phyloP scores from a whole-genome alignment of 2,113 vertebrate genomes.

The Pycnonotus jocosus region DNA sequence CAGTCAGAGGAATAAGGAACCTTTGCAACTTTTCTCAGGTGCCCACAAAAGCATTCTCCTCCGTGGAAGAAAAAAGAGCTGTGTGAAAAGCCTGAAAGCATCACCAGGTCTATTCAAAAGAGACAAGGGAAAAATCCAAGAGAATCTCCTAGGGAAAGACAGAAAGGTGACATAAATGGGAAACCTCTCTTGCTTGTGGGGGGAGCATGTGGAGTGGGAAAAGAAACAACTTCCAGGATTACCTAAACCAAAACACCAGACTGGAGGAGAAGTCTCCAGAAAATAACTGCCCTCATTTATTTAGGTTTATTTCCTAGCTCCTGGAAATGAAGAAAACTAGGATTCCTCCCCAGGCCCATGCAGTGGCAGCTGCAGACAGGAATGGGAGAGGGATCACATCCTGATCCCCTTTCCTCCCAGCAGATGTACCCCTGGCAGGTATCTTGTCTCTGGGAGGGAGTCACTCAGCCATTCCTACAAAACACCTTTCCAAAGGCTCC shows the following conservation, averaged over 20 bases:
- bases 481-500: neutral
- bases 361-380: neutral
- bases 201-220: neutral
- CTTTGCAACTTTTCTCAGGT: neutral
- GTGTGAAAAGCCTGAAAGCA: neutral
- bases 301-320: neutral
- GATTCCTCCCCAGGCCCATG: neutral
- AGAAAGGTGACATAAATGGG: neutral
- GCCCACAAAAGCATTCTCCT: neutral
- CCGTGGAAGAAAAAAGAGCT: neutral
- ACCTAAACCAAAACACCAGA: neutral
- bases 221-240: neutral
- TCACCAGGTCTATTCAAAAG: neutral
- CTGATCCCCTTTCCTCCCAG: neutral
- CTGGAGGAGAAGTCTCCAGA: neutral
- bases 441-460: neutral
- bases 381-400: neutral
- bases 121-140: neutral
- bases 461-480: neutral
- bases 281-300: neutral
- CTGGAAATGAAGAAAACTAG: neutral
- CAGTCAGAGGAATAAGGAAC: neutral
- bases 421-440: rapidly evolving
- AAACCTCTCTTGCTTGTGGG: neutral
- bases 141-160: neutral